Conservation (phyloP, 1,140 invertebrate species). For the Heliothis subflexa region DNA sequence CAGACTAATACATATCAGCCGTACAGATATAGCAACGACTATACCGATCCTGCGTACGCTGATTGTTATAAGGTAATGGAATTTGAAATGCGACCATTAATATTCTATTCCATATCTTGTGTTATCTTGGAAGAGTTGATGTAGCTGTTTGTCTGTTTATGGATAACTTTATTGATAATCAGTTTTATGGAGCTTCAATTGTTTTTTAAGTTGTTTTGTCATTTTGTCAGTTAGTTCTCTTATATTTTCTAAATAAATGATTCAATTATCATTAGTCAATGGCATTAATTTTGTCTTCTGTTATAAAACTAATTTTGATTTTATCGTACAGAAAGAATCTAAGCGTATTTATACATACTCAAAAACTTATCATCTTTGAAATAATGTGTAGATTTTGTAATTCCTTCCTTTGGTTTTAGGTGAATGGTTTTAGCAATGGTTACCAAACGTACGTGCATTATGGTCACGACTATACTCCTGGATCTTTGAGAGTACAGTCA, state of each 20-base stretch:
- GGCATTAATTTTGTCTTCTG: too few relatives aligned
- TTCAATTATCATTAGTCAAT: too few relatives aligned
- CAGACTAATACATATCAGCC: constrained; percentile 83
- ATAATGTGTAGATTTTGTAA: not conserved
- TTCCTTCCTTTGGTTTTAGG: constrained; percentile 63
- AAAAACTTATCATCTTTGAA: not conserved
- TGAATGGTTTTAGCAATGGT: constrained; percentile 83
- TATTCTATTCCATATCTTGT: constrained; percentile 37
- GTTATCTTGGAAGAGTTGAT: constrained; percentile 10
- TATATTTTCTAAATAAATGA: too few relatives aligned
- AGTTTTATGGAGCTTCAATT: too few relatives aligned
- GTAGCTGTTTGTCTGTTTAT: not conserved
- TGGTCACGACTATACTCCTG: constrained; percentile 79
- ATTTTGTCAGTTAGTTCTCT: not conserved
- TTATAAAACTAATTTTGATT: too few relatives aligned
- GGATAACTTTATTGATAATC: not conserved
- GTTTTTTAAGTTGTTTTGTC: not conserved
- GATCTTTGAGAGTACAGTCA: constrained; percentile 75
- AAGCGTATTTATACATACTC: not conserved
- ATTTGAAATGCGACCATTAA: constrained; percentile 43
- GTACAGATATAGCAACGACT: constrained; percentile 95
- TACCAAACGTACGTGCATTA: constrained; percentile 83
- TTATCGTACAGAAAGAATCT: too few relatives aligned
- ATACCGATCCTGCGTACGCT: constrained; percentile 93
- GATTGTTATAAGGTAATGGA: constrained; percentile 78